A percentile compares a stretch with the other conserved stretches of the same genome.
phyloP scores from a whole-genome alignment of 1,140 invertebrate species.

The Chironomus tepperi region DNA sequence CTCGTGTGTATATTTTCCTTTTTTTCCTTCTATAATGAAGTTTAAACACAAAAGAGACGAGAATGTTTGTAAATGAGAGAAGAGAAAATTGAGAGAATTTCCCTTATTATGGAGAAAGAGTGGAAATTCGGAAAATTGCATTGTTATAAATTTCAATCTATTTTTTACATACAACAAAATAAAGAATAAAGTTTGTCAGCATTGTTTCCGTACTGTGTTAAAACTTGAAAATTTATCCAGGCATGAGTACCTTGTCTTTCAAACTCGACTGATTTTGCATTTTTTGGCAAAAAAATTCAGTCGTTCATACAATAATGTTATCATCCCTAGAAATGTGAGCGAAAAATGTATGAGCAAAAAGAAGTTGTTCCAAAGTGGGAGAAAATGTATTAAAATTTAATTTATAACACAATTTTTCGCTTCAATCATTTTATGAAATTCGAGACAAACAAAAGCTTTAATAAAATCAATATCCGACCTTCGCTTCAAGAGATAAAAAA shows the following conservation, averaged over 20 bases:
- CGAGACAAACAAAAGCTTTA: neutral
- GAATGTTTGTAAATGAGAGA: too few relatives aligned
- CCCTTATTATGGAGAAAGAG: neutral
- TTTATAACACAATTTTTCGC: neutral
- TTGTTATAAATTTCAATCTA: neutral
- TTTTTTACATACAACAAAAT: too few relatives aligned
- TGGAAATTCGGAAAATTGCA: constrained; percentile 1
- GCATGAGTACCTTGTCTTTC: too few relatives aligned
- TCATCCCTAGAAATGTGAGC: too few relatives aligned
- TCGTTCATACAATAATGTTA: too few relatives aligned
- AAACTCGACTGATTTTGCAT: too few relatives aligned
- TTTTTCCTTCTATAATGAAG: neutral
- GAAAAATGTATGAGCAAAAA: neutral
- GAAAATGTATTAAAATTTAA: neutral
- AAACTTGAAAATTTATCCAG: too few relatives aligned
- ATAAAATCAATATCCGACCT: neutral
- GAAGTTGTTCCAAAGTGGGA: neutral
- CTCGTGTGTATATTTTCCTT: neutral
- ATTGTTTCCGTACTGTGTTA: too few relatives aligned
- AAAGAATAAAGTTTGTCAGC: too few relatives aligned
- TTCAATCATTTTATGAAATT: neutral
- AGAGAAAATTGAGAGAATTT: neutral
- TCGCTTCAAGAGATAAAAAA: neutral
- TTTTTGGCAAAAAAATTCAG: too few relatives aligned
- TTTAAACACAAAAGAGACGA: neutral